Percentiles rank a stretch among this genome's conserved stretches.
These are phyloP conservation scores for Pipistrellus kuhlii DNA, from an alignment of 2,797 vertebrate species.

Conservation along the genomic window DNA sequence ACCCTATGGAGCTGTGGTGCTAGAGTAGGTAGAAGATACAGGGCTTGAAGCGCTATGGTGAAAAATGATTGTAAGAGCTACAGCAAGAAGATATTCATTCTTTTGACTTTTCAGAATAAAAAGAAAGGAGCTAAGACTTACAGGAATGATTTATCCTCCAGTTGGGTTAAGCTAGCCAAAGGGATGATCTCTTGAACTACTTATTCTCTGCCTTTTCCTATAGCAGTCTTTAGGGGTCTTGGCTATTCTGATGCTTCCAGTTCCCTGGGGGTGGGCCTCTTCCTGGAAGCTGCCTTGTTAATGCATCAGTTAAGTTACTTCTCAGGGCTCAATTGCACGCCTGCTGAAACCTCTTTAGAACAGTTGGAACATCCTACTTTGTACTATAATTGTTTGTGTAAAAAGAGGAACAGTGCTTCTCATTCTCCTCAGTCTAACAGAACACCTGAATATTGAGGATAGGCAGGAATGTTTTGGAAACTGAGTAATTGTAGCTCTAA, in stretches of 20 bases:
- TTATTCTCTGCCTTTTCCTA: neutral
- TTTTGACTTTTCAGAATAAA: constrained; percentile 15
- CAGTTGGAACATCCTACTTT: neutral
- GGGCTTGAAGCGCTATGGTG: neutral
- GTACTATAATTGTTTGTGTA: neutral
- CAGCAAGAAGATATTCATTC: neutral
- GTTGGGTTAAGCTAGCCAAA: neutral
- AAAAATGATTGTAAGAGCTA: neutral
- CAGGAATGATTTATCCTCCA: neutral
- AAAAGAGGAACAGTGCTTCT: neutral
- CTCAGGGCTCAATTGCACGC: neutral
- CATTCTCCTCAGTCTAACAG: neutral
- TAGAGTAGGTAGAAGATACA: neutral
- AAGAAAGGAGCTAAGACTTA: neutral
- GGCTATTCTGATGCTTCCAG: neutral
- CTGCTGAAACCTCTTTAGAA: neutral
- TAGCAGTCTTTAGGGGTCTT: neutral
- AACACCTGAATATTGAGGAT: neutral
- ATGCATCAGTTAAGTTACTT: neutral
- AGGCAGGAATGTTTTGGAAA: constrained; percentile 9
- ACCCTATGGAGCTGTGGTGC: too few species aligned
- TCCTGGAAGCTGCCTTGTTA: neutral
- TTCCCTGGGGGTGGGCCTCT: neutral
- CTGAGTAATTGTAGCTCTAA: neutral
- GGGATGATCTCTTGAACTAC: neutral